Percentiles rank a stretch among this genome's conserved stretches.
phyloP scores from a whole-genome alignment of 2,113 vertebrate species.

The Lepisosteus osseus region DNA sequence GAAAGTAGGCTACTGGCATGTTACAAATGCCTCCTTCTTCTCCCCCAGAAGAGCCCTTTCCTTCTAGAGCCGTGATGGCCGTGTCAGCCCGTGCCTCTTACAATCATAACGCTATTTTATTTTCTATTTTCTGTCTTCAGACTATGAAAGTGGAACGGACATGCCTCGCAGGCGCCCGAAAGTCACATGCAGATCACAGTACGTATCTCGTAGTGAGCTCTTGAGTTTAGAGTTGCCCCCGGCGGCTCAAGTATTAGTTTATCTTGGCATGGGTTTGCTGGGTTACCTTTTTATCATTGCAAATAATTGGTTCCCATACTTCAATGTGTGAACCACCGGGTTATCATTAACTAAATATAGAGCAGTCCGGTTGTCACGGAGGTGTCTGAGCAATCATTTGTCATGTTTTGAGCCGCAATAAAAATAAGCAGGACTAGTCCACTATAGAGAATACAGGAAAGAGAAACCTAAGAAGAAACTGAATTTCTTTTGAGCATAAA shows the following conservation, averaged over 20 bases:
- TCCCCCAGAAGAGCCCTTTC: no score
- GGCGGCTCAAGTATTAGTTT: slow-evolving; percentile 21
- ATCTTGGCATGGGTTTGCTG: slow-evolving; percentile 30
- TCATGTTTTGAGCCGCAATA: not conserved
- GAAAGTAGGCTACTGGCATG: no score
- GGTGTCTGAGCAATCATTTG: slow-evolving; percentile 13
- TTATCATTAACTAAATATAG: slow-evolving; percentile 49
- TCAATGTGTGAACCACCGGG: slow-evolving; percentile 36
- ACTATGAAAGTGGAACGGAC: no score
- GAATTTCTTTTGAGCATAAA: not conserved
- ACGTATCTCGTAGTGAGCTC: not conserved
- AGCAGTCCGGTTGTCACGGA: slow-evolving; percentile 18
- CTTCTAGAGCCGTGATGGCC: no score
- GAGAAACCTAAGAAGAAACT: not conserved
- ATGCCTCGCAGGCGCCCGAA: not conserved
- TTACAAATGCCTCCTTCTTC: no score
- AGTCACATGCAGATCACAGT: not conserved
- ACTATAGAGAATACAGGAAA: not conserved
- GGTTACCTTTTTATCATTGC: slow-evolving; percentile 22
- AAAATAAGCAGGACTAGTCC: not conserved
- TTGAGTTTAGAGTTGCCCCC: not conserved
- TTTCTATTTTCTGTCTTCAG: no score
- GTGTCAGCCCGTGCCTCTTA: no score
- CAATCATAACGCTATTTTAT: no score
- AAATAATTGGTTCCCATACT: slow-evolving; percentile 40